Evolutionary conservation across 2,888 invertebrate species (phyloP), one percentile per base, ranked within the genome.

Genomic region (Nasonovia ribisnigri): DNA sequence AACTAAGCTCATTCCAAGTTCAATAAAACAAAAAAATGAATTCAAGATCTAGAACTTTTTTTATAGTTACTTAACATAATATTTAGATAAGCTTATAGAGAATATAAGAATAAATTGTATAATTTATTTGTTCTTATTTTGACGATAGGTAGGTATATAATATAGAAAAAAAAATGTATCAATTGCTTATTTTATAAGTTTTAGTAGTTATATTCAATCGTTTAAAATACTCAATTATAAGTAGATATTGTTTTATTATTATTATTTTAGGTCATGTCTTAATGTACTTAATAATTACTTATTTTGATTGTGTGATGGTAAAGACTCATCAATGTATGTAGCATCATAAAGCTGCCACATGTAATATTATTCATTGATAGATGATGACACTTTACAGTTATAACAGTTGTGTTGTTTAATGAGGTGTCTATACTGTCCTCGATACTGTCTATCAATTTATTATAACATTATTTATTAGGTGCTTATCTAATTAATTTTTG

Each of bases 361-460:
- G 29, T 86, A 86, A 86, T 86, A 86, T 43, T 46, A 46, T 86
- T 86, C 46, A 43, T 86, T 43, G 43, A 86, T 46, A n/a, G 20
- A 87, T 87, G 48, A 87, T 87, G 48, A 46, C 87, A 87, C n/a
- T 87, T 87, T 48, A 87, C 48, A 87, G 89, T 89, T 89, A 60
- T 89, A 89, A 57, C 60, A 57, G 89, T 57, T 57, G 36, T 89
- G 43, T 89, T 60, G 60, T 57, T 54, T 89, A 60, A 89, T 89
- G 60, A 89, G 89, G 57, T 57, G 57, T 57, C 57, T 57, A 54
- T 57, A 57, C 57, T 57, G 57, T 77, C 77, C 77, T 77, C 77
- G 77, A 77, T 77, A 77, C 36, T 77, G 36, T 48, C 16, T 88
- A 57, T 57, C 88, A 88, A 88, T 88, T 13, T 88, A 88, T 54